Evolutionary conservation across 1,140 invertebrate genomes (phyloP).

Genomic region (Sitobion miscanthi): DNA sequence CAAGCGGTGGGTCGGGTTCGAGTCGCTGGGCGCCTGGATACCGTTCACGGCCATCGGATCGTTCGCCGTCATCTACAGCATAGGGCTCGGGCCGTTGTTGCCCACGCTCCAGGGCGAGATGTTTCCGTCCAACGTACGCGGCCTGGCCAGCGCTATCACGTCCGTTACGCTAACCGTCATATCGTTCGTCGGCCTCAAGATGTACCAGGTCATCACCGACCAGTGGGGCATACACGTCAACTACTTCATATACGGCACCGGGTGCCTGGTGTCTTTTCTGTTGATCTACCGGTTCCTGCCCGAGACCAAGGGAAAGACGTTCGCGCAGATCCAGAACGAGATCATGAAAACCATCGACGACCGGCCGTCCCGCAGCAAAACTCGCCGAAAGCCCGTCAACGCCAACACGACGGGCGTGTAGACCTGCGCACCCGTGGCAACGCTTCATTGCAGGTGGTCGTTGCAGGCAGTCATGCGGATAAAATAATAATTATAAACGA

Average conservation of each 20-base stretch:
- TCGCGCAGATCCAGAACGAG: conserved; percentile 68
- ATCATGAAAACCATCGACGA: conserved; percentile 58
- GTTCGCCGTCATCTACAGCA: conserved; percentile 57
- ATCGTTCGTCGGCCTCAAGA: conserved; percentile 62
- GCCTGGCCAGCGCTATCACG: conserved; percentile 63
- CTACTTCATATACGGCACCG: conserved; percentile 74
- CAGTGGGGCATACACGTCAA: conserved; percentile 66
- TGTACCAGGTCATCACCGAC: conserved; percentile 64
- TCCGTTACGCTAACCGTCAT: conserved; percentile 63
- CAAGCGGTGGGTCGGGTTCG: conserved; percentile 5
- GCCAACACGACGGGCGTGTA: not conserved
- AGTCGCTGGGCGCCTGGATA: conserved; percentile 54
- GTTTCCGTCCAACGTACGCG: conserved; percentile 63
- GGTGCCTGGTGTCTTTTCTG: conserved; percentile 71
- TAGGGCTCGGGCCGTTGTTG: conserved; percentile 58
- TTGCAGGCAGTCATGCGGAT: not conserved
- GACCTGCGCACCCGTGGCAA: not conserved
- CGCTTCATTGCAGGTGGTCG: not conserved
- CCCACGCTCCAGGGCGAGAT: conserved; percentile 59
- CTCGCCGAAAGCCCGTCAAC: not conserved
- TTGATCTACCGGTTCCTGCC: conserved; percentile 74
- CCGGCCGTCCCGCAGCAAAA: not conserved
- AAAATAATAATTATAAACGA: not conserved
- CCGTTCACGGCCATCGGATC: conserved; percentile 55
- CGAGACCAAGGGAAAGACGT: conserved; percentile 82